Conservation (phyloP, 2,797 vertebrate species). For the Muscicapa striata region DNA sequence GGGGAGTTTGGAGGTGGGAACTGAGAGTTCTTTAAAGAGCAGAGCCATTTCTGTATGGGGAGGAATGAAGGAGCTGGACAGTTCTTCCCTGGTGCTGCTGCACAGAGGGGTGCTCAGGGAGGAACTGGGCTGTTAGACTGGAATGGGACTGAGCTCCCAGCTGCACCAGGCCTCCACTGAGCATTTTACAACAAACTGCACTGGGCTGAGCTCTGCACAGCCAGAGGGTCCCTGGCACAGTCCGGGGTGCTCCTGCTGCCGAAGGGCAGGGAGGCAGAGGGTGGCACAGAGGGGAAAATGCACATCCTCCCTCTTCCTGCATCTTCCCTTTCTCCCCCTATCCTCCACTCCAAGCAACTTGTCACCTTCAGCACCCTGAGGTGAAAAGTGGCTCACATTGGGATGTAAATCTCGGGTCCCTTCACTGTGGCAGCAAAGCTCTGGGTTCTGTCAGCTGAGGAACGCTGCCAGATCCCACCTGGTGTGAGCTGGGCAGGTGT, state of each 20-base stretch:
- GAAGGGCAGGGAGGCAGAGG: neutral
- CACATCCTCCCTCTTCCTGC: neutral
- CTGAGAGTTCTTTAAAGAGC: neutral
- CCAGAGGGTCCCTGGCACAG: neutral
- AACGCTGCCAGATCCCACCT: neutral
- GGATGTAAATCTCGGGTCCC: neutral
- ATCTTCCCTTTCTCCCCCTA: neutral
- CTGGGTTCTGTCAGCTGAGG: neutral
- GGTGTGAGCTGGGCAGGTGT: neutral
- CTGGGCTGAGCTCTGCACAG: neutral
- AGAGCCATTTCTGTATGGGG: rapidly evolving
- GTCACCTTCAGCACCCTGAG: neutral
- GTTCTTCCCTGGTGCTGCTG: neutral
- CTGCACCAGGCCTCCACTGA: rapidly evolving
- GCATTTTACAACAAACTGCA: rapidly evolving
- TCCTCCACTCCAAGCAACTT: neutral
- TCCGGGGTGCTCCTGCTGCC: neutral
- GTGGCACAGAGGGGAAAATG: neutral
- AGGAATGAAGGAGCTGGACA: neutral
- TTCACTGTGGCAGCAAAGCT: rapidly evolving
- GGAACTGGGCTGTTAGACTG: rapidly evolving
- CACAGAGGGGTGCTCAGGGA: too few relatives aligned
- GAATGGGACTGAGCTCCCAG: neutral
- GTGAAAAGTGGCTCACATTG: neutral
- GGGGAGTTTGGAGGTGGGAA: neutral